Evolutionary conservation across 2,888 invertebrate genomes (phyloP).

Genomic region (Polydrusus tereticollis): DNA sequence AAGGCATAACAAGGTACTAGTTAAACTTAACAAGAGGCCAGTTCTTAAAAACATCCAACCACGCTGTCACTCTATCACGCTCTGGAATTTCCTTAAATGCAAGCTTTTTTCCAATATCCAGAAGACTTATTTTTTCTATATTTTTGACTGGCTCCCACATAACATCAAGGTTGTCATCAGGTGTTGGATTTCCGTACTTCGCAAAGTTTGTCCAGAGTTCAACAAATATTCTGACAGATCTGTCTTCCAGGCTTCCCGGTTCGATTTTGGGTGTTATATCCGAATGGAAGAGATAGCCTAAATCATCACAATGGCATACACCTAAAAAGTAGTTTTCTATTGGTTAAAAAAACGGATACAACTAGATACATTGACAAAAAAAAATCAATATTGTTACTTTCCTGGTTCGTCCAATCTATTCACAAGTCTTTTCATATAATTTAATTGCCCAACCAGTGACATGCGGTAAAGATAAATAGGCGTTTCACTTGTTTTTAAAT

Average conservation of each 20-base stretch:
- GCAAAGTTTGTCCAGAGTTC: slow-evolving; percentile 49
- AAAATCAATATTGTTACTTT: slow-evolving; percentile 1
- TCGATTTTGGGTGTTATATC: slow-evolving; percentile 18
- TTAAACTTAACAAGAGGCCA: background rate
- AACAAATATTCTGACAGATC: slow-evolving; percentile 37
- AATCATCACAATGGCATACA: slow-evolving; percentile 43
- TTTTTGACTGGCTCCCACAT: slow-evolving; percentile 54
- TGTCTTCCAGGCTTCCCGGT: slow-evolving; percentile 40
- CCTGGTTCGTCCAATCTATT: slow-evolving; percentile 24
- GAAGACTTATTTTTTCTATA: slow-evolving; percentile 44
- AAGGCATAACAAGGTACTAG: background rate
- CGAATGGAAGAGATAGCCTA: slow-evolving; percentile 40
- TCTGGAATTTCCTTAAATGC: slow-evolving; percentile 52
- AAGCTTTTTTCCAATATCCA: slow-evolving; percentile 55
- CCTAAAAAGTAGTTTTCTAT: slow-evolving; percentile 40
- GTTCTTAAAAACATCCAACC: slow-evolving; percentile 44
- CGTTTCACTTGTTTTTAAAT: background rate
- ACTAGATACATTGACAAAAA: too few species aligned
- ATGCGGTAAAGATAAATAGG: slow-evolving; percentile 40
- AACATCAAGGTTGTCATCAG: slow-evolving; percentile 46
- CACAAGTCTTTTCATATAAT: slow-evolving; percentile 16
- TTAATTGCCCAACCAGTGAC: slow-evolving; percentile 17
- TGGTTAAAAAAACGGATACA: too few species aligned
- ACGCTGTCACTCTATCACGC: slow-evolving; percentile 55
- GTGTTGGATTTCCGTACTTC: slow-evolving; percentile 40